Conservation (phyloP, 2,113 vertebrate species). For the Epinephelus fuscoguttatus region DNA sequence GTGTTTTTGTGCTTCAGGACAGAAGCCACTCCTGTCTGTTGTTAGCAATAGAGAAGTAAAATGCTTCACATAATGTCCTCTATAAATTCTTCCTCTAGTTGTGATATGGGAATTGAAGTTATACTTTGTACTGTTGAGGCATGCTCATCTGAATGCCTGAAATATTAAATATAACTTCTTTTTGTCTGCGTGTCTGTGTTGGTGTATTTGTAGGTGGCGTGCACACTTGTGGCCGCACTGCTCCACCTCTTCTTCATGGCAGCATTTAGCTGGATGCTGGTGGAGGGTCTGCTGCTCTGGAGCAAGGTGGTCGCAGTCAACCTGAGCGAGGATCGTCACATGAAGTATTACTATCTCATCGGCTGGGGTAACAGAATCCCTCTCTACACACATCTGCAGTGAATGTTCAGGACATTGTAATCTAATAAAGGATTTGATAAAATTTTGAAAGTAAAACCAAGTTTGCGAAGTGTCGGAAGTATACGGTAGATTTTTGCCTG, state of each 20-base stretch:
- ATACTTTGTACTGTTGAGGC: neutral
- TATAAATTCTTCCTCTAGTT: neutral
- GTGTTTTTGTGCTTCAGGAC: neutral
- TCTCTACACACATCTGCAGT: neutral
- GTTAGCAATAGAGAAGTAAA: neutral
- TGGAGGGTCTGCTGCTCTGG: conserved; percentile 89
- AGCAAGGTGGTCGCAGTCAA: conserved; percentile 89
- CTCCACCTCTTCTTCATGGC: conserved; percentile 90
- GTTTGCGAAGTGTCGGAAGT: neutral
- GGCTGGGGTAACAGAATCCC: conserved; percentile 84
- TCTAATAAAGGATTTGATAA: neutral
- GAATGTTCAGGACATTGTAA: neutral
- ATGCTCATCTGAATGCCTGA: neutral
- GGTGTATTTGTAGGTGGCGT: conserved; percentile 81
- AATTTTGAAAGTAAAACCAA: neutral
- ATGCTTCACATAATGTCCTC: neutral
- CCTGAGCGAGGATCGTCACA: conserved; percentile 85
- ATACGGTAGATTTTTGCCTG: neutral
- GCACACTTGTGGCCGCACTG: conserved; percentile 85
- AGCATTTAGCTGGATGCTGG: conserved; percentile 88
- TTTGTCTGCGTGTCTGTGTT: conserved; percentile 5
- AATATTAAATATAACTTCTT: neutral
- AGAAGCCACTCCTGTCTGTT: neutral
- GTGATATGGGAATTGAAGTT: neutral
- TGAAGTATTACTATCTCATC: conserved; percentile 90